Percentiles rank a stretch among this genome's conserved stretches.
phyloP scores from a whole-genome alignment of 1,140 invertebrate species.

The Ips nitidus region DNA sequence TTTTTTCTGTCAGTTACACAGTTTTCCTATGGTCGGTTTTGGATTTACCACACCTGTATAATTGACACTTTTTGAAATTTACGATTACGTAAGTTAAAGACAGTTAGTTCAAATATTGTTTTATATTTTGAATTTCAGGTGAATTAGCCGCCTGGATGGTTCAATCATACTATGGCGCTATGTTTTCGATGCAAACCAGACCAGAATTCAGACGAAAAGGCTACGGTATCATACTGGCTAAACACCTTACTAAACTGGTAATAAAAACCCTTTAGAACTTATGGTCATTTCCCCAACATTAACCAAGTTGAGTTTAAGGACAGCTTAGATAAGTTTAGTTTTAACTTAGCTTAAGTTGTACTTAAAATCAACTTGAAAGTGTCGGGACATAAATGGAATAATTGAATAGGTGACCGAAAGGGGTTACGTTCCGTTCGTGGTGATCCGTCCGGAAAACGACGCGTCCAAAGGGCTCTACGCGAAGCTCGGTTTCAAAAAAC shows the following conservation, averaged over 20 bases:
- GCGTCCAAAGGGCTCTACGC: conserved; percentile 76
- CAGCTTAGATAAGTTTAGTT: too few relatives aligned
- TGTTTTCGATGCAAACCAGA: conserved; percentile 88
- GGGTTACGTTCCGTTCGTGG: conserved; percentile 79
- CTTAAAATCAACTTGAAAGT: background rate
- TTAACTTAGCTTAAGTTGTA: too few relatives aligned
- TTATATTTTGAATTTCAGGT: conserved; percentile 49
- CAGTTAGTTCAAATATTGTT: too few relatives aligned
- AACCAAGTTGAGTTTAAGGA: too few relatives aligned
- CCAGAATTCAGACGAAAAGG: conserved; percentile 79
- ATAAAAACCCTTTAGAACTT: conserved; percentile 1
- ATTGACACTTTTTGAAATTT: too few relatives aligned
- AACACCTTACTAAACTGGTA: conserved; percentile 65
- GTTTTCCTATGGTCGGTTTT: too few relatives aligned
- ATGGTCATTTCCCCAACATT: background rate
- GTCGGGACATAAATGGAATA: conserved; percentile 1
- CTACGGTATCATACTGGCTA: conserved; percentile 69
- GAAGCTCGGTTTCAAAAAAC: conserved; percentile 76
- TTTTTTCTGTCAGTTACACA: too few relatives aligned
- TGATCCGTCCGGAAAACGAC: conserved; percentile 83
- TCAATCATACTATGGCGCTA: conserved; percentile 83
- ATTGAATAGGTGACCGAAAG: conserved; percentile 59
- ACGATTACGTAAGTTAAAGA: too few relatives aligned
- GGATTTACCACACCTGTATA: background rate
- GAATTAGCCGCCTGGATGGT: conserved; percentile 82